Base-by-base conservation (phyloP, 1,140 invertebrate genomes). In the Anoplolepis gracilipes region DNA sequence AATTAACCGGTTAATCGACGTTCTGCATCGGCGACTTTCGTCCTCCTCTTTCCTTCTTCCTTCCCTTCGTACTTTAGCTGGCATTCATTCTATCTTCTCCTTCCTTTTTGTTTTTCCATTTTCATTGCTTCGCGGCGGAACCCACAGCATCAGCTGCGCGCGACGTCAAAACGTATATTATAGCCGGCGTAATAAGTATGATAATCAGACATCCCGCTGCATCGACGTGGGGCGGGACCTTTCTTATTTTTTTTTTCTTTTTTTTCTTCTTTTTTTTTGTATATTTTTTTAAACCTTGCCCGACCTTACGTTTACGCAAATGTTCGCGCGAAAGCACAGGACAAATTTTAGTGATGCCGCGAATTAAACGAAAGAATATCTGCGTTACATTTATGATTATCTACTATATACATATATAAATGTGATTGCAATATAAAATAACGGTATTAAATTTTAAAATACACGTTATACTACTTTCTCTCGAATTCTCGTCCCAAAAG, bases 111-210 rank as follows among this genome's bases (percentile, higher is more conserved):
- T 53, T 46, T 19, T 73, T 59, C 13, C 19, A 70, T 65, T 72
- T 85, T 69, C 76, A 72, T 73, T 16, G 42, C 57, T 39, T 85
- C 61, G 64, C 76, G 62, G 30, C 36, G 76, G 53, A 62, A 65
- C 64, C 30, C 42, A n/a, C n/a, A 59, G 36, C 67, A 88, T 91
- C 85, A 75, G 81, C 62, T 76, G 75, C 46, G 8, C 84, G 77
- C 59, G 62, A 69, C 64, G 69, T 70, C 57, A 70, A 67, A 86
- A 57, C 76, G 65, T 90, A 89, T 90, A 91, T 92, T 92, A 92
- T 91, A 86, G 28, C 84, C 87, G 85, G 25, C 79, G 84, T 91
- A 92, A 92, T 92, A 92, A 92, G 87, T 90, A 90, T 91, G 90
- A 82, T 92, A 92, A 93, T 93, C 82, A 84, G 82, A 88, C 88